Conservation (phyloP, 1,140 invertebrate species). For the Nasonia giraulti region DNA sequence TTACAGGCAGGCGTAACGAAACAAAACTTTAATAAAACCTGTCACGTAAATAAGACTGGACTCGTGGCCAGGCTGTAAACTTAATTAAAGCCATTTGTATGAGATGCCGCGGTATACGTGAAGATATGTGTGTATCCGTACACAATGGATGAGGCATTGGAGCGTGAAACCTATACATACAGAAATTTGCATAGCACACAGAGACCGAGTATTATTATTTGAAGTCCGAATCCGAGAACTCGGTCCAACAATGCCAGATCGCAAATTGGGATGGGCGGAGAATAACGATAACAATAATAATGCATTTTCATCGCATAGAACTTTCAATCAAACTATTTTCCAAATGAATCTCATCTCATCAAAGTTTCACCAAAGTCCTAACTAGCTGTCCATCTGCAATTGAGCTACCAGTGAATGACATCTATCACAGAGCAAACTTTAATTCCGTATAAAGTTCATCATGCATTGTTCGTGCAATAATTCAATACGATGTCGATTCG, state of each 20-base stretch:
- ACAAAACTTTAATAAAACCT: constrained; percentile 44
- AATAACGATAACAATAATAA: too few relatives aligned
- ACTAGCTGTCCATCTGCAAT: too few relatives aligned
- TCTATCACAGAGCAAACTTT: too few relatives aligned
- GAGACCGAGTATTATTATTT: background rate
- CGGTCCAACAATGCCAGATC: too few relatives aligned
- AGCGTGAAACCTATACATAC: background rate
- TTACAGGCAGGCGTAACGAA: background rate
- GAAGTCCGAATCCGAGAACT: background rate
- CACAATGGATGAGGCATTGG: constrained; percentile 7
- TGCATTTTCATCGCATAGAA: too few relatives aligned
- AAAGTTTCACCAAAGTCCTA: too few relatives aligned
- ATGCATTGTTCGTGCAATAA: background rate
- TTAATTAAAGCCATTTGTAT: constrained; percentile 46
- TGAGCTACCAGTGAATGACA: too few relatives aligned
- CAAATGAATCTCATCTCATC: too few relatives aligned
- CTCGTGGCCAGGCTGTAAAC: constrained; percentile 29
- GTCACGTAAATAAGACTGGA: constrained; percentile 36
- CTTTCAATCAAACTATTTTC: too few relatives aligned
- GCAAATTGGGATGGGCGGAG: too few relatives aligned
- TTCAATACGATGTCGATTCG: background rate
- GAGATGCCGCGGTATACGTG: background rate
- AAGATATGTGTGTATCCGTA: background rate
- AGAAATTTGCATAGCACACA: constrained; percentile 1
- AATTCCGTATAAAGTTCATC: too few relatives aligned